phyloP scores from a whole-genome alignment of 2,113 vertebrate genomes.

The Macrotus californicus region DNA sequence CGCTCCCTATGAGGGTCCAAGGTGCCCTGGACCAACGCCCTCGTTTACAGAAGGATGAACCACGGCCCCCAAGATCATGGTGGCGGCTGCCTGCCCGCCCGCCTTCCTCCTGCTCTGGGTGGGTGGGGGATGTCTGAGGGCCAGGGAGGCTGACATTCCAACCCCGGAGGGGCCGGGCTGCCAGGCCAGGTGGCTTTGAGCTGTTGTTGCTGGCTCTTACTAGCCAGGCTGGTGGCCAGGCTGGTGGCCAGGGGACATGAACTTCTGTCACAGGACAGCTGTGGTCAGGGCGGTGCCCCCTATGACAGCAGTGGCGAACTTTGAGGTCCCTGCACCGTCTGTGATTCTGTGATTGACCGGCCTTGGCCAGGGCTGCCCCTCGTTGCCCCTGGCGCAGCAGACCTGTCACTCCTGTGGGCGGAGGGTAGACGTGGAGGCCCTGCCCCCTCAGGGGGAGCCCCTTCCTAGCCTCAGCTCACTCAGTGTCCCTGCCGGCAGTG shows the following conservation, averaged over 20 bases:
- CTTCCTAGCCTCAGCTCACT: not conserved
- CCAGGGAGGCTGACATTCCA: no score
- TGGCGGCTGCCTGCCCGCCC: no score
- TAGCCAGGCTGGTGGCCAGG: not conserved
- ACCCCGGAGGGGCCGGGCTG: accelerated
- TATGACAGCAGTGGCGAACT: accelerated
- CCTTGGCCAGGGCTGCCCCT: not conserved
- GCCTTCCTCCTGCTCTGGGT: accelerated
- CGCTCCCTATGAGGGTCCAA: accelerated
- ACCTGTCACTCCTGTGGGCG: not conserved
- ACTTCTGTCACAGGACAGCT: not conserved
- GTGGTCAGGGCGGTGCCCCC: not conserved
- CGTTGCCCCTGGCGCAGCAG: no score
- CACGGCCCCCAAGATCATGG: accelerated
- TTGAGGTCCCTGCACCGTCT: not conserved
- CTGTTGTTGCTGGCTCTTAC: no score
- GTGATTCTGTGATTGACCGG: not conserved
- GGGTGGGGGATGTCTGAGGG: no score
- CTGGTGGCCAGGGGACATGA: not conserved
- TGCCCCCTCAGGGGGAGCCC: no score
- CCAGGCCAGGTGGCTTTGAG: accelerated
- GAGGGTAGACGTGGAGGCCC: accelerated
- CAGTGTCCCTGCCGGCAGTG: not conserved
- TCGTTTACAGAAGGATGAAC: no score
- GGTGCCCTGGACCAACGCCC: accelerated